A percentile compares a stretch with the other conserved stretches of the same genome.
phyloP scores from a whole-genome alignment of 2,888 invertebrate genomes.

The Craniophora ligustri region DNA sequence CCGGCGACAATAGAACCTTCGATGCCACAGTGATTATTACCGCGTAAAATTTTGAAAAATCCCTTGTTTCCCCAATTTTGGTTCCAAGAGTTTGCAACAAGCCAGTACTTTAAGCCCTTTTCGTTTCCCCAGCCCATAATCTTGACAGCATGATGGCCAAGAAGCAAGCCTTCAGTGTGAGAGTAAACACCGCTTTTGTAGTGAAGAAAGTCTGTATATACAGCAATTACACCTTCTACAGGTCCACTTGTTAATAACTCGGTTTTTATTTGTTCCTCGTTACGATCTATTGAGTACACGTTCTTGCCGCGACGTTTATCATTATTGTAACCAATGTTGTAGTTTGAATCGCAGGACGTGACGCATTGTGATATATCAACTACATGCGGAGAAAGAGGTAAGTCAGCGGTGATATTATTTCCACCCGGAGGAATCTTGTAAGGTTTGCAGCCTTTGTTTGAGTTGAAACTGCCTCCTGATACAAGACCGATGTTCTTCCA shows the following conservation, averaged over 20 bases:
- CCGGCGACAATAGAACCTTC: conserved; percentile 28
- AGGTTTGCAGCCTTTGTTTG: conserved; percentile 26
- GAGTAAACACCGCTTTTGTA: conserved; percentile 33
- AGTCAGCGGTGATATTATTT: background rate
- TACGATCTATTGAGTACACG: conserved; percentile 11
- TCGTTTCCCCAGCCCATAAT: conserved; percentile 40
- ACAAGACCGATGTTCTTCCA: conserved; percentile 31
- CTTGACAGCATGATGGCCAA: conserved; percentile 34
- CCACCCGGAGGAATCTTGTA: conserved; percentile 18
- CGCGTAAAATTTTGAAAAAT: conserved; percentile 39
- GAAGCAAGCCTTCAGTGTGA: conserved; percentile 7
- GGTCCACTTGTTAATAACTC: conserved; percentile 35
- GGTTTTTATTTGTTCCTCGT: conserved; percentile 25
- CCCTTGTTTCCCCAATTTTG: conserved; percentile 31
- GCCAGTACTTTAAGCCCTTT: conserved; percentile 23
- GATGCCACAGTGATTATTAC: conserved; percentile 32
- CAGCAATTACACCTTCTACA: conserved; percentile 17
- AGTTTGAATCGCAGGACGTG: conserved; percentile 12
- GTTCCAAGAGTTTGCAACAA: conserved; percentile 36
- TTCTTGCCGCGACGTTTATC: conserved; percentile 33
- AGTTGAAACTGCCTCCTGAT: conserved; percentile 30
- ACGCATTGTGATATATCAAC: conserved; percentile 17
- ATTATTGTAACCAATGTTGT: conserved; percentile 12
- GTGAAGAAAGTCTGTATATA: conserved; percentile 29
- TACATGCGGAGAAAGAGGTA: background rate